A percentile compares a stretch with the other conserved stretches of the same genome.
Conservation (phyloP, 2,113 vertebrate species). For the Smithornis capensis region DNA sequence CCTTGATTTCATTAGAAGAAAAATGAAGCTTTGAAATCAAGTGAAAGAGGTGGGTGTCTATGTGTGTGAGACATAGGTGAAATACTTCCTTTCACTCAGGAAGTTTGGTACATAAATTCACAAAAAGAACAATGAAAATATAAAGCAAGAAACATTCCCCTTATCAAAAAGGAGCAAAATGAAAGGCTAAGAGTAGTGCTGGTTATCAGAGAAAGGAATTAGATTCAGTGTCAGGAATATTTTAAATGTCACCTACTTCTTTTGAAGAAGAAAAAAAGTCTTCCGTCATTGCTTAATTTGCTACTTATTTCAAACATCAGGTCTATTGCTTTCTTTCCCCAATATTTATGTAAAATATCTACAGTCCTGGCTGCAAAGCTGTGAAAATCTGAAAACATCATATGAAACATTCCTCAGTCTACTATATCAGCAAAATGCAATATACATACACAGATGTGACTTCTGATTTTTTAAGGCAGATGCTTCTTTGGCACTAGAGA, state of each 20-base stretch:
- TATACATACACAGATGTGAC: not conserved
- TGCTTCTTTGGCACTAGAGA: not conserved
- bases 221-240: slow-evolving; percentile 20
- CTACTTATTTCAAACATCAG: slow-evolving; percentile 42
- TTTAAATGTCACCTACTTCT: slow-evolving; percentile 6
- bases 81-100: not conserved
- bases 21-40: not conserved
- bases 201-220: slow-evolving; percentile 24
- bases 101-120: not conserved
- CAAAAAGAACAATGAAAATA: not conserved
- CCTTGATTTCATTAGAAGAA: not conserved
- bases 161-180: slow-evolving; percentile 47
- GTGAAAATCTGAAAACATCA: slow-evolving; percentile 64
- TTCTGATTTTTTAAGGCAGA: not conserved
- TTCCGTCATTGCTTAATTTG: slow-evolving; percentile 53
- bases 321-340: slow-evolving; percentile 40
- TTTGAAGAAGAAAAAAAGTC: not conserved
- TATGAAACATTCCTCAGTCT: slow-evolving; percentile 39
- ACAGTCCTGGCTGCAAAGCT: slow-evolving; percentile 9
- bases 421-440: slow-evolving; percentile 23
- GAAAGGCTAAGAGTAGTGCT: not conserved
- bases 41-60: not conserved
- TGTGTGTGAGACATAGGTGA: not conserved
- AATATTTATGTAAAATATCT: slow-evolving; percentile 66
- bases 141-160: not conserved